phyloP scores from a whole-genome alignment of 2,113 vertebrate species.

The Protobothrops mucrosquamatus region DNA sequence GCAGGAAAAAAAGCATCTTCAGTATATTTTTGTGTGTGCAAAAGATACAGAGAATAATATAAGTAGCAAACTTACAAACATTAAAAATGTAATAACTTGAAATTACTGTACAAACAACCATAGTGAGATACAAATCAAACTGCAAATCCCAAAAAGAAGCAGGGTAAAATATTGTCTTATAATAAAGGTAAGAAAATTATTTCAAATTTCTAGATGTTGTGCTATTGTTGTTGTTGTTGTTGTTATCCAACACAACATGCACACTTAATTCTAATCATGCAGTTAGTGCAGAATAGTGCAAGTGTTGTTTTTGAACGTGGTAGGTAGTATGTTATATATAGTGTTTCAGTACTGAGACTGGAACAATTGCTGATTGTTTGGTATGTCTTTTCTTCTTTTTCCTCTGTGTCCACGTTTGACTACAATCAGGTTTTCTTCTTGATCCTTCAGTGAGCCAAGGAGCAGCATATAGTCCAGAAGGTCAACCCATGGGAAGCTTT shows the following conservation, averaged over 20 bases:
- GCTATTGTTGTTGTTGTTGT: slow-evolving; percentile 52
- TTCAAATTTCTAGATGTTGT: slow-evolving; percentile 48
- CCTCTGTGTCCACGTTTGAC: slow-evolving; percentile 99
- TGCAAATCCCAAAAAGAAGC: slow-evolving; percentile 6
- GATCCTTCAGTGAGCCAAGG: slow-evolving; percentile 99
- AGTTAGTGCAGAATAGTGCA: slow-evolving; percentile 55
- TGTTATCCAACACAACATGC: slow-evolving; percentile 40
- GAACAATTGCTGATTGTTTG: slow-evolving; percentile 98
- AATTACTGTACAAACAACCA: slow-evolving; percentile 16
- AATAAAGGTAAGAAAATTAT: slow-evolving; percentile 59
- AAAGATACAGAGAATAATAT: slow-evolving; percentile 20
- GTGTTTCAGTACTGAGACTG: slow-evolving; percentile 87
- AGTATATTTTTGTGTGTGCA: slow-evolving; percentile 16
- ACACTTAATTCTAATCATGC: slow-evolving; percentile 63
- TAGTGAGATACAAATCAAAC: slow-evolving; percentile 41
- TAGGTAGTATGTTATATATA: slow-evolving; percentile 73
- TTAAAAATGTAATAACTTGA: slow-evolving; percentile 34
- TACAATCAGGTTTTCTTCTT: slow-evolving; percentile 99
- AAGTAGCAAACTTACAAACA: slow-evolving; percentile 5
- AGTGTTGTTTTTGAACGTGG: slow-evolving; percentile 54
- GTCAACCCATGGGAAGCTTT: slow-evolving; percentile 99
- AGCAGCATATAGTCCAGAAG: slow-evolving; percentile 99
- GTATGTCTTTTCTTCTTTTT: slow-evolving; percentile 96
- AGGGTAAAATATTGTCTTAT: slow-evolving; percentile 45
- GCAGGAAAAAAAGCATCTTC: slow-evolving; percentile 25